Evolutionary conservation across 2,888 invertebrate species (phyloP).

Genomic region (Andrena camellia): DNA sequence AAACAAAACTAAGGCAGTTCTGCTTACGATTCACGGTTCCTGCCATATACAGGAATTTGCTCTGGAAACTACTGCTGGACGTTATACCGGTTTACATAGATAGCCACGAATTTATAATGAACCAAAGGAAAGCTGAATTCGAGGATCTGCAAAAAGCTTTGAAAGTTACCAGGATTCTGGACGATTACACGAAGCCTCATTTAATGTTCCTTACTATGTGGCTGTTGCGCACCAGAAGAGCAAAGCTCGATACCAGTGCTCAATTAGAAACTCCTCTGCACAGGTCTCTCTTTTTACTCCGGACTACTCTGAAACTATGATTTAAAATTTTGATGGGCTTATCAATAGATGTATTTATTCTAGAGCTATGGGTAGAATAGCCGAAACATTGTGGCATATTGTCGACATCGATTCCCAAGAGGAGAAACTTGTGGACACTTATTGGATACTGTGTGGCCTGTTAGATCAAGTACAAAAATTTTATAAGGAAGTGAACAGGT

Average conservation of each 20-base stretch:
- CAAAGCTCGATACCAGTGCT: conserved; percentile 84
- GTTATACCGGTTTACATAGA: conserved; percentile 92
- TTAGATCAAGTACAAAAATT: conserved; percentile 90
- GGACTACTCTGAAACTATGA: neutral
- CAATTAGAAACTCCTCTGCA: conserved; percentile 81
- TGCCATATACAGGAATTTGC: conserved; percentile 90
- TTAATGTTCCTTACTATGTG: conserved; percentile 92
- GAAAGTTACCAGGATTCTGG: conserved; percentile 89
- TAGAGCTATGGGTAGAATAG: conserved; percentile 84
- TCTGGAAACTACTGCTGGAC: conserved; percentile 95
- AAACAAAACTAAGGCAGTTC: conserved; percentile 93
- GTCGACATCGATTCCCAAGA: conserved; percentile 88
- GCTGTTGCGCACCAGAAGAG: conserved; percentile 91
- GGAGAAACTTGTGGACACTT: conserved; percentile 88
- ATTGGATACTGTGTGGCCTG: conserved; percentile 93
- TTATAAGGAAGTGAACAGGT: conserved; percentile 88
- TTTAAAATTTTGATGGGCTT: neutral
- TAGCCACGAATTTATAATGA: conserved; percentile 91
- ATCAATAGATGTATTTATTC: conserved; percentile 29
- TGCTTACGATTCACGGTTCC: conserved; percentile 94
- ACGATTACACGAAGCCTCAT: conserved; percentile 88
- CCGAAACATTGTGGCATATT: conserved; percentile 89
- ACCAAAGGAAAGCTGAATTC: conserved; percentile 91
- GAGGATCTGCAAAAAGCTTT: conserved; percentile 91
- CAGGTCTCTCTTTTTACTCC: conserved; percentile 71